Percentiles rank a stretch among this genome's conserved stretches.
phyloP scores from a whole-genome alignment of 2,888 invertebrate genomes.

The Drosophila pseudotalamancana region DNA sequence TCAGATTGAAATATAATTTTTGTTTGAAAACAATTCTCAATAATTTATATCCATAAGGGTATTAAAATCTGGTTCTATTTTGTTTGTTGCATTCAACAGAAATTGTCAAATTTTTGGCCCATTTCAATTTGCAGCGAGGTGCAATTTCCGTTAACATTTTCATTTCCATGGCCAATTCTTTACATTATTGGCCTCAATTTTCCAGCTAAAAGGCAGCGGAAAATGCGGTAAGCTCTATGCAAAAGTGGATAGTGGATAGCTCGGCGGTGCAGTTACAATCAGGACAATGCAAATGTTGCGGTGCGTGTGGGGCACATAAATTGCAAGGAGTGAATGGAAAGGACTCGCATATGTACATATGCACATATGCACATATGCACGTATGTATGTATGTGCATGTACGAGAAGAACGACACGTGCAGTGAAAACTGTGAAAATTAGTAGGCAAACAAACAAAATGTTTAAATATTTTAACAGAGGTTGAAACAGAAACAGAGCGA shows the following conservation, averaged over 20 bases:
- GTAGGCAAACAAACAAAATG: conserved; percentile 58
- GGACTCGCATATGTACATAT: too few relatives aligned
- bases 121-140: conserved; percentile 1
- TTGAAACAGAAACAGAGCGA: background rate
- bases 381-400: conserved; percentile 25
- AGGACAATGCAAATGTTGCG: conserved; percentile 41
- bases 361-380: too few relatives aligned
- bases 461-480: conserved; percentile 60
- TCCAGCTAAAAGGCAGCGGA: conserved; percentile 11
- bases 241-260: conserved; percentile 1
- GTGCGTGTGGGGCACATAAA: conserved; percentile 14
- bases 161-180: conserved; percentile 5
- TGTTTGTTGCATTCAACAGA: background rate
- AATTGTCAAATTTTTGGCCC: background rate
- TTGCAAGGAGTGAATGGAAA: conserved; percentile 4
- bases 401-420: conserved; percentile 19
- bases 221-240: conserved; percentile 16
- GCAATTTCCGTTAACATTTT: conserved; percentile 8
- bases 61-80: background rate
- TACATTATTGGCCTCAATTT: conserved; percentile 22
- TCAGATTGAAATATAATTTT: too few relatives aligned
- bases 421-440: conserved; percentile 56
- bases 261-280: conserved; percentile 28
- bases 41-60: background rate
- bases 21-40: too few relatives aligned